Evolutionary conservation across 2,888 invertebrate species (phyloP), one percentile per base, ranked within the genome.

Genomic region (Parapristionchus giblindavisi): DNA sequence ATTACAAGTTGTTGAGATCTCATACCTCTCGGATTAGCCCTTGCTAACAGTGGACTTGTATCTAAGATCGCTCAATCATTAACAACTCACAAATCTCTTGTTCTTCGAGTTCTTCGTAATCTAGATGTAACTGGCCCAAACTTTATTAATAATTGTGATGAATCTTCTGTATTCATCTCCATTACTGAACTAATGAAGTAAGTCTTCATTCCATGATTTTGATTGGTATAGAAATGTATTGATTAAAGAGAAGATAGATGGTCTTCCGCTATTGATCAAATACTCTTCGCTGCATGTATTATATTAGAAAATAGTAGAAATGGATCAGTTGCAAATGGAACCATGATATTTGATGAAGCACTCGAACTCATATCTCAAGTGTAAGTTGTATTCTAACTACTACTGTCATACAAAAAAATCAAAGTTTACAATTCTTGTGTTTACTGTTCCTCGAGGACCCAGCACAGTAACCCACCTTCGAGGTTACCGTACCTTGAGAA

Each of bases 1-100:
- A 14, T 14, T 48, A 21, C 48, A 14, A 48, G n/a, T 48, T 48
- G n/a, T 51, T 1, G 24, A 51, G 48, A 36, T 66, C 27, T 66
- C 34, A n/a, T 66, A 8, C 51, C 51, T 32, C 51, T 66, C 34
- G 66, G 66, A 51, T 36, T 51, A 36, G 63, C 63, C 27, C 51
- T 66, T 3, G 32, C 66, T 8, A 51, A 34, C 24, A 66, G 66
- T 48, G 66, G 66, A 66, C 27, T 63, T 40, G 27, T 40, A 27
- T 63, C 63, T 21, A 63, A 63, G 63, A 63, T 63, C 1, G 63
- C 43, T 14, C 38, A 63, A 63, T 63, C 63, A 24, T 63, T 40
- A 14, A 27, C 63, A 29, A 63, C 38, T 5, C 38, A 63, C 29
- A 43, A 63, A n/a, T 14, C 24, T 5, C 4, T 14, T 40, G 63